These are phyloP conservation scores for Anthoscopus minutus DNA, from an alignment of 2,113 vertebrate genomes.

Conservation along the genomic window DNA sequence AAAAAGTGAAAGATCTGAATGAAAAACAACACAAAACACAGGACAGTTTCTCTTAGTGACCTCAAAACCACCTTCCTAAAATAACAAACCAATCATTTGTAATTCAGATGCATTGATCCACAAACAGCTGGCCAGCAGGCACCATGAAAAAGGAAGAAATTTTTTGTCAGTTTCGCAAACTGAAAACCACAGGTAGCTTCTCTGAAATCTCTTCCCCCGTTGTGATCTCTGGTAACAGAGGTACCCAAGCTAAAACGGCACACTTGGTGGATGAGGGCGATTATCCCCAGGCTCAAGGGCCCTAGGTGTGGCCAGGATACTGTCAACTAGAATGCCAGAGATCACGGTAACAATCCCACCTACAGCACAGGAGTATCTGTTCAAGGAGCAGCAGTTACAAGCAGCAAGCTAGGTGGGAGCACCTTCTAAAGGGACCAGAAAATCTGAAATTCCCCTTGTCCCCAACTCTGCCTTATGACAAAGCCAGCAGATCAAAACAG, in stretches of 20 bases:
- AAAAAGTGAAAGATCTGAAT: not conserved
- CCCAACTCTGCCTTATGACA: not conserved
- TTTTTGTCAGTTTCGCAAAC: not conserved
- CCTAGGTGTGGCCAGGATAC: not conserved
- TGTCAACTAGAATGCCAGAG: not conserved
- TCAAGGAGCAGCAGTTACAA: not conserved
- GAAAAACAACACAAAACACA: not conserved
- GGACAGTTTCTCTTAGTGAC: not conserved
- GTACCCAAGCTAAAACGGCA: not conserved
- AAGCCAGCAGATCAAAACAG: not conserved
- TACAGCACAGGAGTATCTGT: not conserved
- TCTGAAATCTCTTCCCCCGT: not conserved
- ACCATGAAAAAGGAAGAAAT: not conserved
- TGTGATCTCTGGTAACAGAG: not conserved
- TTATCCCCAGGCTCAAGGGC: not conserved
- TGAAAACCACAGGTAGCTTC: conserved; percentile 13
- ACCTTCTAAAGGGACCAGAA: not conserved
- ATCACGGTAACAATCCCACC: accelerated
- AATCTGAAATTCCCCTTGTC: not conserved
- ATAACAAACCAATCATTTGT: not conserved
- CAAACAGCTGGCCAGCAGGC: not conserved
- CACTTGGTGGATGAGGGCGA: not conserved
- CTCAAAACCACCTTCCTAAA: conserved; percentile 25
- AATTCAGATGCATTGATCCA: not conserved
- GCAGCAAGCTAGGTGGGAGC: not conserved